Percentiles rank a stretch among this genome's conserved stretches.
phyloP scores from a whole-genome alignment of 2,113 vertebrate genomes.

The Crotalus tigris region DNA sequence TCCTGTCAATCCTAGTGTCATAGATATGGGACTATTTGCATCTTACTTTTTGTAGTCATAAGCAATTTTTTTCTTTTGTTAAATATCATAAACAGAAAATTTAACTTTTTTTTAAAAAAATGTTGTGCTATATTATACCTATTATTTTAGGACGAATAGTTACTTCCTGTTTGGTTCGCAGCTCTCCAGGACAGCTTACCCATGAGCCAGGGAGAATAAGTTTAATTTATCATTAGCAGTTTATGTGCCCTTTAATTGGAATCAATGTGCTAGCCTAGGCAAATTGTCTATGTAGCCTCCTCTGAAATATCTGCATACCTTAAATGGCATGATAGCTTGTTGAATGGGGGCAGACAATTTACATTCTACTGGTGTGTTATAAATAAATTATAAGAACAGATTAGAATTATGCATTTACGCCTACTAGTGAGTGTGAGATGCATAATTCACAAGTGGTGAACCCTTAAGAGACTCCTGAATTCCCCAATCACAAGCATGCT shows the following conservation, averaged over 20 bases:
- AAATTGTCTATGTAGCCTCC: slow-evolving; percentile 44
- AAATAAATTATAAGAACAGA: slow-evolving; percentile 71
- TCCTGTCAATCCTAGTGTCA: background rate
- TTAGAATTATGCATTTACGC: slow-evolving; percentile 64
- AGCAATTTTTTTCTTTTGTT: background rate
- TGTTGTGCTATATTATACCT: slow-evolving; percentile 15
- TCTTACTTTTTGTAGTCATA: background rate
- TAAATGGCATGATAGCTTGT: slow-evolving; percentile 48
- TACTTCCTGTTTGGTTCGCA: slow-evolving; percentile 56
- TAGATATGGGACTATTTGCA: background rate
- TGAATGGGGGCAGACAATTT: slow-evolving; percentile 56
- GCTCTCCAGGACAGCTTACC: slow-evolving; percentile 17
- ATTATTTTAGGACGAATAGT: slow-evolving; percentile 54
- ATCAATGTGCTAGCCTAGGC: slow-evolving; percentile 38
- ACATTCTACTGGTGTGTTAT: slow-evolving; percentile 54
- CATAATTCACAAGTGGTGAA: slow-evolving; percentile 61
- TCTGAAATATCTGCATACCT: slow-evolving; percentile 48
- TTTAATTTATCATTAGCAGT: slow-evolving; percentile 59
- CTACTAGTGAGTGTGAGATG: slow-evolving; percentile 59
- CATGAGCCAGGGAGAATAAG: slow-evolving; percentile 5
- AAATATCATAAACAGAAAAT: background rate
- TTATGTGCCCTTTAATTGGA: slow-evolving; percentile 58
- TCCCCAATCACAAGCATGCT: slow-evolving; percentile 8
- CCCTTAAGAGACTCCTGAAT: slow-evolving; percentile 46
- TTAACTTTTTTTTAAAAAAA: background rate